These are phyloP conservation scores for Verasper variegatus DNA, from an alignment of 2,113 vertebrate species.

Conservation along the genomic window DNA sequence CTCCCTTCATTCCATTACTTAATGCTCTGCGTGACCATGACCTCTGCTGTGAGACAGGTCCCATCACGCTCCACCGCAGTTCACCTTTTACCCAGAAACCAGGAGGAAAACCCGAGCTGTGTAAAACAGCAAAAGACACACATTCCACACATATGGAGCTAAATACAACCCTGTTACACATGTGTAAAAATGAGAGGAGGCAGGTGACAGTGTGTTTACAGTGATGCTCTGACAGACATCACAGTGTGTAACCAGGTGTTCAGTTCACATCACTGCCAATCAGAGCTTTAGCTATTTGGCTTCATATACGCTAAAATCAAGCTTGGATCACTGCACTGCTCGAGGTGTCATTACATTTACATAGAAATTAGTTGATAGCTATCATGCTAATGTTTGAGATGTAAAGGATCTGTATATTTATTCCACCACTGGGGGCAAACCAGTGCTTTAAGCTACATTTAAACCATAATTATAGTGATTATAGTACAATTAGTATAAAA, in stretches of 20 bases:
- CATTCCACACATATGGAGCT: too few species aligned
- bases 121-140: not conserved
- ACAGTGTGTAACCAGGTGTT: too few species aligned
- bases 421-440: not conserved
- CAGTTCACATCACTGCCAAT: too few species aligned
- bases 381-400: not conserved
- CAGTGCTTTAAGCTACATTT: too few species aligned
- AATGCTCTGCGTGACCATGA: constrained; percentile 29
- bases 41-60: constrained; percentile 23
- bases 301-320: too few species aligned
- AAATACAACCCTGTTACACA: too few species aligned
- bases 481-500: too few species aligned
- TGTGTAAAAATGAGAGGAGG: too few species aligned
- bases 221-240: too few species aligned
- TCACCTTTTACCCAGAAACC: constrained; percentile 73
- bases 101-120: not conserved
- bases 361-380: not conserved
- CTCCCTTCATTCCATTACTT: constrained; percentile 15
- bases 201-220: too few species aligned
- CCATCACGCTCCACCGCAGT: not conserved
- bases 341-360: not conserved
- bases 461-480: too few species aligned
- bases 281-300: too few species aligned
- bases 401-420: not conserved
- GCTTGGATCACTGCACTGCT: not conserved